Conservation (phyloP, 2,888 invertebrate species). For the Pseudococcus jackbeardsleyi region DNA sequence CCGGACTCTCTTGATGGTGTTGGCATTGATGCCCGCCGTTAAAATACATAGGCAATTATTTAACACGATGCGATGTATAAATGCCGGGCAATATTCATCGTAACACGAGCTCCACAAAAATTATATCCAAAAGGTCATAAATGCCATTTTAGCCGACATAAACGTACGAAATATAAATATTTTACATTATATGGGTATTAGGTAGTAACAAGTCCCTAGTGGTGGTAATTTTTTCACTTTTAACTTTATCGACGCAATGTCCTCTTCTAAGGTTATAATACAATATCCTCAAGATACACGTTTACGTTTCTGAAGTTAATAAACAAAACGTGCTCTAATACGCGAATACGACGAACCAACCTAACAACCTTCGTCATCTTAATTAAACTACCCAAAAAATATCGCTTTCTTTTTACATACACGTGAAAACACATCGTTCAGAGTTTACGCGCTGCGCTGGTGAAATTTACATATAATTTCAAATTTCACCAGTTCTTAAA, state of each 20-base stretch:
- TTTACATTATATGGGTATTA: neutral
- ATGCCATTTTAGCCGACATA: constrained; percentile 4
- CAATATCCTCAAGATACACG: neutral
- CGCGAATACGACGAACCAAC: neutral
- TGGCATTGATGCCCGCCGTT: neutral
- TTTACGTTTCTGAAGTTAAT: neutral
- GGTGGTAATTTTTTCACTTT: neutral
- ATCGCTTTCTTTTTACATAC: neutral
- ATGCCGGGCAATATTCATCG: neutral
- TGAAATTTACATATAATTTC: neutral
- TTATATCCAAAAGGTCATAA: constrained; percentile 27
- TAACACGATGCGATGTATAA: neutral
- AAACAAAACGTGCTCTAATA: neutral
- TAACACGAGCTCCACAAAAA: neutral
- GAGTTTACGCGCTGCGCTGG: neutral
- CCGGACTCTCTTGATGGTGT: neutral
- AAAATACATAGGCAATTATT: constrained; percentile 5
- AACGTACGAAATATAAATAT: neutral
- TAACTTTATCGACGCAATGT: neutral
- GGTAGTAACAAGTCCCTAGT: neutral
- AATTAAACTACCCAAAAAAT: neutral
- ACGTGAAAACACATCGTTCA: neutral
- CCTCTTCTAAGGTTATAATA: constrained; percentile 2
- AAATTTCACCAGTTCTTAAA: no score
- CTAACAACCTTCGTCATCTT: neutral